Conservation (phyloP, 2,797 vertebrate species). For the Muscicapa striata region DNA sequence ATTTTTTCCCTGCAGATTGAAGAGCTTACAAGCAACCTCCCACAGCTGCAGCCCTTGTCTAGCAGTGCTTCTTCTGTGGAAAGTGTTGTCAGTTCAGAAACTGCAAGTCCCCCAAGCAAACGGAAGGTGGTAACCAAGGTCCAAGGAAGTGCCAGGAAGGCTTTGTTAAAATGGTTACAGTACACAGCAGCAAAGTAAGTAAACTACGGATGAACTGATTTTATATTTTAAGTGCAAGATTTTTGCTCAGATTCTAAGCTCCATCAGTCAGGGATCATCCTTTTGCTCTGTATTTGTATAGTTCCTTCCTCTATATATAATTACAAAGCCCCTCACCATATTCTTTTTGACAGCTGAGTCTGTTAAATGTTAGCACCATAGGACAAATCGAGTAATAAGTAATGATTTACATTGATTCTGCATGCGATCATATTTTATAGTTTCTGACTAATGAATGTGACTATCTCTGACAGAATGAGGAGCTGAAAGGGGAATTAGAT, state of each 20-base stretch:
- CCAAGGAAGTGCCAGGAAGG: constrained; percentile 91
- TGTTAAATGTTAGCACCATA: background rate
- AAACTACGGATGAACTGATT: background rate
- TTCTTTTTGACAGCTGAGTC: background rate
- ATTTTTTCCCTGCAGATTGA: constrained; percentile 84
- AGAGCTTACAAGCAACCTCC: constrained; percentile 93
- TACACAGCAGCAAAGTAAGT: constrained; percentile 90
- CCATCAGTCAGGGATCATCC: background rate
- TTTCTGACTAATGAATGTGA: background rate
- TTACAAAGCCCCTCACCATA: background rate
- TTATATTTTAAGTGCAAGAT: background rate
- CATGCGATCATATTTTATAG: background rate
- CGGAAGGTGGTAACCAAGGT: constrained; percentile 87
- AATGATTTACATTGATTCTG: background rate
- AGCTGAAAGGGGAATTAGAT: background rate
- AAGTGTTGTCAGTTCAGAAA: constrained; percentile 87
- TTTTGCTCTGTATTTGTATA: background rate
- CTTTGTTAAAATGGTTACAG: constrained; percentile 94
- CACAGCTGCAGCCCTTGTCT: constrained; percentile 85
- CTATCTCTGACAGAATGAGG: background rate
- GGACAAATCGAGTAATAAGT: background rate
- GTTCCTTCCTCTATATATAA: background rate
- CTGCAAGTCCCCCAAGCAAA: constrained; percentile 91
- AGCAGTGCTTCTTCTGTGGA: constrained; percentile 92
- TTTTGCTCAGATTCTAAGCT: background rate